These are phyloP conservation scores for Anser brachyrhynchus DNA, from an alignment of 2,113 vertebrate species.

Conservation along the genomic window DNA sequence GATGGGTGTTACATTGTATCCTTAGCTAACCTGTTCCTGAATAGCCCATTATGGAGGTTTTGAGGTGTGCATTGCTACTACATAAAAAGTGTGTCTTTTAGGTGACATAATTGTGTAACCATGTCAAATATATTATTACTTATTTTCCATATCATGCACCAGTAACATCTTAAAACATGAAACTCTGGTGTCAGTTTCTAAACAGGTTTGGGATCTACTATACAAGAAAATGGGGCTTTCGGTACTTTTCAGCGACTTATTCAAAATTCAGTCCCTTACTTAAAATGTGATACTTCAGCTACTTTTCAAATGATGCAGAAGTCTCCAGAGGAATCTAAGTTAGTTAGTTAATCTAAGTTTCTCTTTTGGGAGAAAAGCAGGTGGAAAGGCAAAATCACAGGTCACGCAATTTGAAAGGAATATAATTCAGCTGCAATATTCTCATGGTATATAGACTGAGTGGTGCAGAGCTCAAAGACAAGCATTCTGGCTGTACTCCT, in stretches of 20 bases:
- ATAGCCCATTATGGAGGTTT: background rate
- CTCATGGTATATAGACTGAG: background rate
- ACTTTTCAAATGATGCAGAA: background rate
- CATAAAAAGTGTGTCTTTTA: background rate
- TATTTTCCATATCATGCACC: background rate
- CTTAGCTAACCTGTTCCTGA: background rate
- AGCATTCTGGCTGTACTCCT: slow-evolving; percentile 1
- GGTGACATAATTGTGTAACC: background rate
- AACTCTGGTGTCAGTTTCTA: background rate
- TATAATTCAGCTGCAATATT: background rate
- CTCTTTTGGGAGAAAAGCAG: background rate
- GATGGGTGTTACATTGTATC: background rate
- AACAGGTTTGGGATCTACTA: background rate
- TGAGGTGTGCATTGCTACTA: background rate
- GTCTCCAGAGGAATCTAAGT: background rate
- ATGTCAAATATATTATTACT: background rate
- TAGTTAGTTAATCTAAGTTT: background rate
- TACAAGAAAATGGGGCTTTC: background rate
- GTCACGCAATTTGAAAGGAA: background rate
- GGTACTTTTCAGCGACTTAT: background rate
- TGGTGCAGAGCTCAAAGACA: background rate
- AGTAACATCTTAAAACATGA: background rate
- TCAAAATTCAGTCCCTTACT: background rate
- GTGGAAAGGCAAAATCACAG: background rate
- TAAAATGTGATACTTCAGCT: background rate